Evolutionary conservation across 1,140 invertebrate genomes (phyloP), one percentile per base, ranked within the genome.

Genomic region (Solenopsis invicta): DNA sequence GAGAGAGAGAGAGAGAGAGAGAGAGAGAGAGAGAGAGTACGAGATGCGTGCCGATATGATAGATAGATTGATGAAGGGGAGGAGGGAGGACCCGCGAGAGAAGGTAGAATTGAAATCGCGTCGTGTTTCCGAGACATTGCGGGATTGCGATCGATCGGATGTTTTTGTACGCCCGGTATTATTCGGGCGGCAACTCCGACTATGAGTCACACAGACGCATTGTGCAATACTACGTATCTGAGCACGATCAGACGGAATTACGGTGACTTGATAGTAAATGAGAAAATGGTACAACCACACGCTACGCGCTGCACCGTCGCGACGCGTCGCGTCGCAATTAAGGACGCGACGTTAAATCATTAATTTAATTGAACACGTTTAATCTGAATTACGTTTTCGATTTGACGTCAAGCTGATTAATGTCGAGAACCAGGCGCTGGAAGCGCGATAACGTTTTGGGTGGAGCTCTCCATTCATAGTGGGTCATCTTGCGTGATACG

Each of bases 141-240:
- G 18, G 41, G 52, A 74, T 62, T 62, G 54, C 69, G 69, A 84
- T 74, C 80, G 69, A 84, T 84, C 80, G 80, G 54, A 61, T 62
- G 80, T 84, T 84, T 82, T 84, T 71, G 69, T 50, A 62, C 69
- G 41, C 54, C 45, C 69, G 18, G 69, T 75, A 62, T 74, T 74
- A 72, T 74, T 82, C 67, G 80, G 18, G 21, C 54, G 67, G 67
- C 37, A 61, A 41, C 34, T 80, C 13, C 8, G n/a, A 50, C 64
- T 62, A 18, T 84, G 80, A 84, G 80, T 84, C 80, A 84, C 80
- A 84, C 69, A 74, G 34, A 41, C 34, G 13, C 29, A 75, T 61
- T 61, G 80, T 61, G 67, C 67, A 74, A 82, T 74, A 61, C 13
- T 13, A 41, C 62, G 56, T 82, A 74, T 74, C 41, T 62, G 13